phyloP scores from a whole-genome alignment of 2,888 invertebrate genomes.

The Nemotelus nigrinus region DNA sequence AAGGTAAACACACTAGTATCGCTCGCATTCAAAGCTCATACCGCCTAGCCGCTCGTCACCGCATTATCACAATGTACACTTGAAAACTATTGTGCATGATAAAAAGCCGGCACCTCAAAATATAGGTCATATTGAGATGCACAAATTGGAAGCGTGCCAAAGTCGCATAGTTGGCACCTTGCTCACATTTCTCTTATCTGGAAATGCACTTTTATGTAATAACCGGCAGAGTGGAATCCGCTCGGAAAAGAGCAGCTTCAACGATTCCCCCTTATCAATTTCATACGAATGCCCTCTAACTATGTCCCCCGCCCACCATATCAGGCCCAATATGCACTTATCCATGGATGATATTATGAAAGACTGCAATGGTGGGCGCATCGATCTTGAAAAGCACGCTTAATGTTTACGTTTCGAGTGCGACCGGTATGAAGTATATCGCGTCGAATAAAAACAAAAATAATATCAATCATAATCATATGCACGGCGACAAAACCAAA shows the following conservation, averaged over 20 bases:
- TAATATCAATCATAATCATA: slow-evolving; percentile 15
- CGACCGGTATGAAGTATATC: not conserved
- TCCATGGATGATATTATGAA: not conserved
- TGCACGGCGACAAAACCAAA: not conserved
- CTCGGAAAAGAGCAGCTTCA: not conserved
- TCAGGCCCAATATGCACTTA: not conserved
- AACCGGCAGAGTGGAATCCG: not conserved
- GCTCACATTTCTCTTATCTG: slow-evolving; percentile 10
- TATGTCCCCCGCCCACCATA: not conserved
- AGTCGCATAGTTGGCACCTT: slow-evolving; percentile 22
- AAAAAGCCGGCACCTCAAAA: slow-evolving; percentile 35
- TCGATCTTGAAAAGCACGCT: slow-evolving; percentile 31
- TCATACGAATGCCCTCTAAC: not conserved
- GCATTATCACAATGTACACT: slow-evolving; percentile 19
- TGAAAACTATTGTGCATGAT: slow-evolving; percentile 12
- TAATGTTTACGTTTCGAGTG: slow-evolving; percentile 14
- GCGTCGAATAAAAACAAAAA: not conserved
- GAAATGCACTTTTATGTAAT: slow-evolving; percentile 40
- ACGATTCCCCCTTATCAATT: not conserved
- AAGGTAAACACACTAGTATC: slow-evolving; percentile 12
- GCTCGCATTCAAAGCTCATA: slow-evolving; percentile 15
- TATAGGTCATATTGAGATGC: slow-evolving; percentile 36
- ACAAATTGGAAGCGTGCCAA: slow-evolving; percentile 38
- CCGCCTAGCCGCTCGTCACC: not conserved
- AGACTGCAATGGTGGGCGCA: slow-evolving; percentile 15